A percentile compares a stretch with the other conserved stretches of the same genome.
These are phyloP conservation scores for Drosophila parabipectinata DNA, from an alignment of 1,140 invertebrate genomes.

Conservation along the genomic window DNA sequence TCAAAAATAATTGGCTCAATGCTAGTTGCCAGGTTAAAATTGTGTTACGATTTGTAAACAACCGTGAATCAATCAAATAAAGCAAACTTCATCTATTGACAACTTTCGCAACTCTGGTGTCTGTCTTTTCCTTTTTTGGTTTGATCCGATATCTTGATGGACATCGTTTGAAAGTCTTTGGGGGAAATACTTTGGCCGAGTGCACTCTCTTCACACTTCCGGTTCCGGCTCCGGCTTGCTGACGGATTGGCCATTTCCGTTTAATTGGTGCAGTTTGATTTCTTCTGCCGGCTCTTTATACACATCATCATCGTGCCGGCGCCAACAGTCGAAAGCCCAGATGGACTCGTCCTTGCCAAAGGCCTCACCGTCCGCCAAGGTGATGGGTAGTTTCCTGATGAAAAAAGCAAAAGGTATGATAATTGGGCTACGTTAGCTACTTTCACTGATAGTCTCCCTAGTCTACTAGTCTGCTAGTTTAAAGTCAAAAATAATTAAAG, in stretches of 20 bases:
- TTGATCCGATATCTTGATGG: constrained; percentile 1
- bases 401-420: background rate
- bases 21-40: constrained; percentile 51
- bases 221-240: constrained; percentile 22
- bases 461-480: too few relatives aligned
- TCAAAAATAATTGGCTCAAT: constrained; percentile 37
- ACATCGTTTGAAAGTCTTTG: constrained; percentile 14
- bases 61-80: constrained; percentile 75
- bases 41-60: constrained; percentile 74
- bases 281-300: constrained; percentile 54
- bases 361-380: constrained; percentile 63
- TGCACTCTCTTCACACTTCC: constrained; percentile 20
- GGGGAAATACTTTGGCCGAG: constrained; percentile 16
- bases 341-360: constrained; percentile 62
- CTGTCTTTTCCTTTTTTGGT: constrained; percentile 17
- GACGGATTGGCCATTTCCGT: constrained; percentile 46
- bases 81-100: constrained; percentile 75
- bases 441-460: too few relatives aligned
- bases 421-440: background rate
- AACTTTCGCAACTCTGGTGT: constrained; percentile 53
- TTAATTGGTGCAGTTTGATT: constrained; percentile 55
- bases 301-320: constrained; percentile 47
- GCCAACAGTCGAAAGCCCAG: constrained; percentile 84
- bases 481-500: too few relatives aligned
- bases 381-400: constrained; percentile 68